These are phyloP conservation scores for Calyptommatus sinebrachiatus DNA, from an alignment of 2,113 vertebrate genomes.

Conservation along the genomic window DNA sequence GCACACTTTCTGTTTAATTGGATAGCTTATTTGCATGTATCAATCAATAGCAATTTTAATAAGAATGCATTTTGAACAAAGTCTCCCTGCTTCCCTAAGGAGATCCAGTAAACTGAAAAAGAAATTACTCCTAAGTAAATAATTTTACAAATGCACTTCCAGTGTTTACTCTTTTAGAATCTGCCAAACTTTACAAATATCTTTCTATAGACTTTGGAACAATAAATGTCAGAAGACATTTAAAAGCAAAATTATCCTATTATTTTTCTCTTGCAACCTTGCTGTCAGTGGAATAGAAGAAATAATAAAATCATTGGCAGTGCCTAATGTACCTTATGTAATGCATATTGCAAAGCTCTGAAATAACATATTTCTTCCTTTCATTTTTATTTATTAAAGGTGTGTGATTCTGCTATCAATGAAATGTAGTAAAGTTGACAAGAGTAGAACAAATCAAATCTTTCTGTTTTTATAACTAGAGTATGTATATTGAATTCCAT, in stretches of 20 bases:
- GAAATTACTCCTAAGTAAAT: not conserved
- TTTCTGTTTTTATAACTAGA: constrained; percentile 2
- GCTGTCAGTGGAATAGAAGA: constrained; percentile 22
- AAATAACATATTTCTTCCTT: constrained; percentile 42
- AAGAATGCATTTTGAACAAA: too few species aligned
- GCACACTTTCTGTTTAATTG: too few species aligned
- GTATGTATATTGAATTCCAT: constrained; percentile 2
- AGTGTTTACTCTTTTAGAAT: not conserved
- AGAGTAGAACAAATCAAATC: constrained; percentile 21
- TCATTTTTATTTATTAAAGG: constrained; percentile 42
- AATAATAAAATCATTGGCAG: constrained; percentile 37
- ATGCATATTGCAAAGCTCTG: constrained; percentile 38
- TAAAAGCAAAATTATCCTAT: constrained; percentile 26
- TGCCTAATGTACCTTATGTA: constrained; percentile 18
- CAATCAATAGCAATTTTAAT: too few species aligned
- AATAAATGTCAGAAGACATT: constrained; percentile 25
- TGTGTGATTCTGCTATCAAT: constrained; percentile 21
- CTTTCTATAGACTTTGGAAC: not conserved
- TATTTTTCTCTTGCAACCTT: constrained; percentile 14
- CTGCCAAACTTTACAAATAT: constrained; percentile 1
- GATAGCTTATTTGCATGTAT: too few species aligned
- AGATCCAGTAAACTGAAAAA: not conserved
- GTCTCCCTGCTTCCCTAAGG: too few species aligned
- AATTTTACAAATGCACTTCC: not conserved
- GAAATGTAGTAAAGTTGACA: constrained; percentile 16